These are phyloP conservation scores for Oceanites oceanicus DNA, from an alignment of 2,113 vertebrate species.

Conservation along the genomic window DNA sequence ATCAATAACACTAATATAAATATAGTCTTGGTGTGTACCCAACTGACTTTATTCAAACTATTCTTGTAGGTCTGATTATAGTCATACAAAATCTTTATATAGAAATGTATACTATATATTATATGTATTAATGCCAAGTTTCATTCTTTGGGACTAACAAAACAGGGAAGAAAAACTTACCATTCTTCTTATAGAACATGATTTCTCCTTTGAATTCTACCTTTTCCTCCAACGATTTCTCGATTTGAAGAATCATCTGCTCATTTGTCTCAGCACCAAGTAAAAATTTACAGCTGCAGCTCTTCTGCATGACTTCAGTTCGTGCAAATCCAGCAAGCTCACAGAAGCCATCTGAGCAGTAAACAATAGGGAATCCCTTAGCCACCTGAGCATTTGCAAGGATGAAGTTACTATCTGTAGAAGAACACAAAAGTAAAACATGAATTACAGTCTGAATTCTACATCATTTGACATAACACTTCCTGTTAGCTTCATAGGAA, in stretches of 20 bases:
- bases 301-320: slow-evolving; percentile 98
- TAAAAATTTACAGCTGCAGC: slow-evolving; percentile 95
- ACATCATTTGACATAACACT: neutral
- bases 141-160: neutral
- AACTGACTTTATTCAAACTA: neutral
- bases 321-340: slow-evolving; percentile 94
- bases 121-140: neutral
- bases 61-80: neutral
- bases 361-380: slow-evolving; percentile 96
- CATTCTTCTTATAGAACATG: slow-evolving; percentile 93
- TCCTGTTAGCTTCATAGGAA: neutral
- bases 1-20: neutral
- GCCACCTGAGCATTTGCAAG: slow-evolving; percentile 97
- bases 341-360: slow-evolving; percentile 99
- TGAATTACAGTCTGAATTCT: neutral
- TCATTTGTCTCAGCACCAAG: slow-evolving; percentile 92
- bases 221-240: slow-evolving; percentile 91
- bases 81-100: neutral
- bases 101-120: neutral
- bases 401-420: slow-evolving; percentile 97
- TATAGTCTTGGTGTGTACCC: neutral
- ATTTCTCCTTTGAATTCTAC: slow-evolving; percentile 97
- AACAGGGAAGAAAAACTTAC: slow-evolving; percentile 66
- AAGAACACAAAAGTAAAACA: slow-evolving; percentile 36
- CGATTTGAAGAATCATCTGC: slow-evolving; percentile 90